phyloP scores from a whole-genome alignment of 2,888 invertebrate genomes.

The Agapetus fuscipes region DNA sequence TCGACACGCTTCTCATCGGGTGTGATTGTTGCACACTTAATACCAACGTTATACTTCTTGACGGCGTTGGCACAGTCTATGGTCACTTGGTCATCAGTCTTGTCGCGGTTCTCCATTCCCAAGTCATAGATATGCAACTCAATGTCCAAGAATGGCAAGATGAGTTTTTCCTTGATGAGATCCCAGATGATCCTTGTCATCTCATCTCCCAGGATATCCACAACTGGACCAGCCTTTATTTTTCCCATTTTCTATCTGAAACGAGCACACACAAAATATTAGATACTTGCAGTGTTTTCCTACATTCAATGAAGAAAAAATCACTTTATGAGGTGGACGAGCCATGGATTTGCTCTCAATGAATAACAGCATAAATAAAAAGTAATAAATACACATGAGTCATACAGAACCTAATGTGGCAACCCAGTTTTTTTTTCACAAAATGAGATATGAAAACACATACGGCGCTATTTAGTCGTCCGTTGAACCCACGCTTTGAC shows the following conservation, averaged over 20 bases:
- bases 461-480: no score
- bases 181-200: slow-evolving; percentile 99
- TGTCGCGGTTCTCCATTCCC: slow-evolving; percentile 90
- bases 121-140: slow-evolving; percentile 91
- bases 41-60: slow-evolving; percentile 94
- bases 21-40: slow-evolving; percentile 98
- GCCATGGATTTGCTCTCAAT: no score
- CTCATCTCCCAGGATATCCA: slow-evolving; percentile 90
- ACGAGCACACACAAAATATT: slow-evolving; percentile 2
- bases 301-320: no score
- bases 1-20: slow-evolving; percentile 95
- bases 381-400: no score
- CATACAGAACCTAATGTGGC: no score
- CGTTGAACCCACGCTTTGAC: no score
- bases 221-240: slow-evolving; percentile 78
- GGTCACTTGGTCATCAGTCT: slow-evolving; percentile 91
- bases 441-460: no score
- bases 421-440: no score
- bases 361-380: no score
- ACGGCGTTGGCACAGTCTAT: slow-evolving; percentile 95
- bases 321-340: no score
- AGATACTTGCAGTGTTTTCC: not conserved
- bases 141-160: slow-evolving; percentile 91
- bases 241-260: slow-evolving; percentile 41
- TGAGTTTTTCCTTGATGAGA: slow-evolving; percentile 92